Evolutionary conservation across 2,113 vertebrate genomes (phyloP).

Genomic region (Neomonachus schauinslandi): DNA sequence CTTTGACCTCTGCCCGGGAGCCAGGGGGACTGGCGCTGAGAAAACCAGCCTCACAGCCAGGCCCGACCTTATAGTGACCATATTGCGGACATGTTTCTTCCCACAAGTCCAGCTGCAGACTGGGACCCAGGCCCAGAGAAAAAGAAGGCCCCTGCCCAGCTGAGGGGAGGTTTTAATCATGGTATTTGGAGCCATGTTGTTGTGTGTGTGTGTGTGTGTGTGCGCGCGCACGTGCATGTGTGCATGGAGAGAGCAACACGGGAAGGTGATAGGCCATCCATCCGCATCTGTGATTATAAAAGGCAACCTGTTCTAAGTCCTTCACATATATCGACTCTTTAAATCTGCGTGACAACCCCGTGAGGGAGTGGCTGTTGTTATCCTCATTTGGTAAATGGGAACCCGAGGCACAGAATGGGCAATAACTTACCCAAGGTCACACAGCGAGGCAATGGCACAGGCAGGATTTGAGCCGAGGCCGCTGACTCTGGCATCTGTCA

Average conservation of each 20-base stretch:
- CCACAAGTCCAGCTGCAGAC: neutral
- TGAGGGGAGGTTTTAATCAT: neutral
- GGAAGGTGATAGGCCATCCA: neutral
- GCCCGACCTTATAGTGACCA: rapidly evolving
- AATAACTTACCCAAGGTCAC: neutral
- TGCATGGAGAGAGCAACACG: neutral
- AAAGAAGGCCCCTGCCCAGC: neutral
- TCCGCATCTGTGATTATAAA: neutral
- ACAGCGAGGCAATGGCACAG: neutral
- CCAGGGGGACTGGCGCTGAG: neutral
- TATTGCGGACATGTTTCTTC: neutral
- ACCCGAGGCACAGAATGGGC: neutral
- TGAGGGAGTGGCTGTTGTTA: neutral
- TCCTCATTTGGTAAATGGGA: neutral
- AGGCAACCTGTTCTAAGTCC: neutral
- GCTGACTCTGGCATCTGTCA: neutral
- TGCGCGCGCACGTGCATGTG: neutral
- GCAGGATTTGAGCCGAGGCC: neutral
- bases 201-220: neutral
- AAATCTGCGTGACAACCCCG: neutral
- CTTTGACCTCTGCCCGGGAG: neutral
- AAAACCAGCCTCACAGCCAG: neutral
- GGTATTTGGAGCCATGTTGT: neutral
- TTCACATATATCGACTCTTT: rapidly evolving
- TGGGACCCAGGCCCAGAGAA: neutral